Percentiles rank a stretch among this genome's conserved stretches.
phyloP scores from a whole-genome alignment of 2,113 vertebrate species.

The Mustelus asterias region DNA sequence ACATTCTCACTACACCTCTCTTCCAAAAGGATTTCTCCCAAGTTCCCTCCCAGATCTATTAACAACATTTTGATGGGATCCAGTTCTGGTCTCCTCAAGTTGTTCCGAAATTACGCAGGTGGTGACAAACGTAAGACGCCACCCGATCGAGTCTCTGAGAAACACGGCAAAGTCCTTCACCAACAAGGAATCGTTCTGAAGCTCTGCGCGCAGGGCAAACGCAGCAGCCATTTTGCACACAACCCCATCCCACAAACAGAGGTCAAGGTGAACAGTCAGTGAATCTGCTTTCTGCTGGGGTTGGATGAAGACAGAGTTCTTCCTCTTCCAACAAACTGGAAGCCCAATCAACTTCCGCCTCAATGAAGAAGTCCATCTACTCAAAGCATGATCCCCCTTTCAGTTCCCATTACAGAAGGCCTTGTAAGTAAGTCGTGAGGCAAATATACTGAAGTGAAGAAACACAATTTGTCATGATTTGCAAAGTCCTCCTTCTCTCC shows the following conservation, averaged over 20 bases:
- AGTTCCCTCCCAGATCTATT: no score
- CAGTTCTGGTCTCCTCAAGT: neutral
- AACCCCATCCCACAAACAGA: neutral
- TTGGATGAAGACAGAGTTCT: neutral
- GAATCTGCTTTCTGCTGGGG: neutral
- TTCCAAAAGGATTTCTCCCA: neutral
- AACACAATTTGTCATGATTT: neutral
- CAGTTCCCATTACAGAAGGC: neutral
- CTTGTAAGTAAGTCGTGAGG: neutral
- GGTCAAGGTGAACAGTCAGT: neutral
- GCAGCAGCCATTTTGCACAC: neutral
- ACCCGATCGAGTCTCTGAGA: neutral
- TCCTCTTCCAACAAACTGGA: neutral
- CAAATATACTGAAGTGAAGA: neutral
- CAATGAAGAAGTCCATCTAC: neutral
- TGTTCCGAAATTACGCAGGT: neutral
- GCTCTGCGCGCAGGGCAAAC: neutral
- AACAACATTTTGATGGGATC: no score
- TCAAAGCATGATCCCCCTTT: neutral
- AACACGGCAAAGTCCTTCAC: neutral
- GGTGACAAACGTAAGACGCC: neutral
- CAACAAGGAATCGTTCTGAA: neutral
- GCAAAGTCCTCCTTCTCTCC: neutral
- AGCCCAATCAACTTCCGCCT: neutral
- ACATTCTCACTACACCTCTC: neutral